Percentiles rank a stretch among this genome's conserved stretches.
phyloP scores from a whole-genome alignment of 2,113 vertebrate species.

The Arothron firmamentum region DNA sequence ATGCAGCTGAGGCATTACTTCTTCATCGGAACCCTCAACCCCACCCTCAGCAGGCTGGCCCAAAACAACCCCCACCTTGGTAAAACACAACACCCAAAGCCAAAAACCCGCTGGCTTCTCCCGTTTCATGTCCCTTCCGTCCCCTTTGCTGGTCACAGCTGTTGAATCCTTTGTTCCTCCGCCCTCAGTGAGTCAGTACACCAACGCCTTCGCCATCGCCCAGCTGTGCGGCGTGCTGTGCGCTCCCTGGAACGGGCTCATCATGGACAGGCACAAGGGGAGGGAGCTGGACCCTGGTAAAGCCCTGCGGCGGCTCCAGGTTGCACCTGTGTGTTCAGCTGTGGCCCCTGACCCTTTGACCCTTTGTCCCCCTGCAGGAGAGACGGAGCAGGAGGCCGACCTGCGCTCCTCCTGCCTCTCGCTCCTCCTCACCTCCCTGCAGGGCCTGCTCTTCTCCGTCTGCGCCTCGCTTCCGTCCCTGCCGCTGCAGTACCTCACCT shows the following conservation, averaged over 20 bases:
- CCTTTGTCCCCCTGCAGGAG: constrained; percentile 5
- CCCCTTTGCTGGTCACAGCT: not conserved
- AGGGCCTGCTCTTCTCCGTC: constrained; percentile 73
- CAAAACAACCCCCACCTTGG: constrained; percentile 22
- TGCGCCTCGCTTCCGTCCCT: constrained; percentile 71
- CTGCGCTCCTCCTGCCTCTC: constrained; percentile 44
- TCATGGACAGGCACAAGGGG: constrained; percentile 78
- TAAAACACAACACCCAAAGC: constrained; percentile 24
- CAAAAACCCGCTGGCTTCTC: not conserved
- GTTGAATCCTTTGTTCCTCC: not conserved
- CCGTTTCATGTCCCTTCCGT: not conserved
- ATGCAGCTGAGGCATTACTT: constrained; percentile 81
- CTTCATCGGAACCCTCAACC: constrained; percentile 81
- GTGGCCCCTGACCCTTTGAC: not conserved
- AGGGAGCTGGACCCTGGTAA: constrained; percentile 39
- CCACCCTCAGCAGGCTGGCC: constrained; percentile 71
- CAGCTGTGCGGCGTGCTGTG: constrained; percentile 82
- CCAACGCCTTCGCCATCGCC: constrained; percentile 81
- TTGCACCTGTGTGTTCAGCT: not conserved
- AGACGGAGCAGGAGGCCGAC: constrained; percentile 50
- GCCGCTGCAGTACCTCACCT: constrained; percentile 76
- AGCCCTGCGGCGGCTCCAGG: not conserved
- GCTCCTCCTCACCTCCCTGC: constrained; percentile 9
- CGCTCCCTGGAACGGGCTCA: constrained; percentile 81
- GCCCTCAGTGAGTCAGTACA: constrained; percentile 78